These are phyloP conservation scores for Chaetogeoica ovagalla DNA, from an alignment of 2,888 invertebrate genomes.

Conservation along the genomic window DNA sequence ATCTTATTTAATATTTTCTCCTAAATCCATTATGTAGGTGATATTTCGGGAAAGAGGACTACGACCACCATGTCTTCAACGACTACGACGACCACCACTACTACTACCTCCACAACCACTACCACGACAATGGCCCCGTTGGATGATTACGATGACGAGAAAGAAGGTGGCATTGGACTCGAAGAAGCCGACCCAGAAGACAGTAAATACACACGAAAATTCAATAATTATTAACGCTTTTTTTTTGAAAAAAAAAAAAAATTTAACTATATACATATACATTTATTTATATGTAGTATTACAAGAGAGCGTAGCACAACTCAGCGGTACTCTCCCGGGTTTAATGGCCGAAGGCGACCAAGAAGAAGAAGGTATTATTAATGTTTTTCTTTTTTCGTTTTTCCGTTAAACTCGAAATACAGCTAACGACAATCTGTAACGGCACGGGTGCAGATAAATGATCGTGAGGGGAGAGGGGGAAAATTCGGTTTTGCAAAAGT, in stretches of 20 bases:
- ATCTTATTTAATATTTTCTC: no score
- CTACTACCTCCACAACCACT: slow-evolving; percentile 9
- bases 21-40: background rate
- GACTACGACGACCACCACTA: slow-evolving; percentile 12
- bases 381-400: background rate
- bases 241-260: background rate
- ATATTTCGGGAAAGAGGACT: background rate
- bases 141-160: slow-evolving; percentile 29
- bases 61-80: slow-evolving; percentile 2
- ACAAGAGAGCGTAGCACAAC: slow-evolving; percentile 55
- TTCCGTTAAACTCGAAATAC: background rate
- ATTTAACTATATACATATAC: background rate
- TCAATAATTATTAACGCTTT: background rate
- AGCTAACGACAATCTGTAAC: no score
- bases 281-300: slow-evolving; percentile 48
- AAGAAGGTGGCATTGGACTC: slow-evolving; percentile 20
- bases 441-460: no score
- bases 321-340: slow-evolving; percentile 54
- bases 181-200: slow-evolving; percentile 34
- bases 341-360: slow-evolving; percentile 54
- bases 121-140: slow-evolving; percentile 21
- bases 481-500: no score
- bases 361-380: slow-evolving; percentile 56
- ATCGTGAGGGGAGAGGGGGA: no score
- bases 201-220: slow-evolving; percentile 3